Evolutionary conservation across 2,888 invertebrate species (phyloP).

Genomic region (Drosophila falleni): DNA sequence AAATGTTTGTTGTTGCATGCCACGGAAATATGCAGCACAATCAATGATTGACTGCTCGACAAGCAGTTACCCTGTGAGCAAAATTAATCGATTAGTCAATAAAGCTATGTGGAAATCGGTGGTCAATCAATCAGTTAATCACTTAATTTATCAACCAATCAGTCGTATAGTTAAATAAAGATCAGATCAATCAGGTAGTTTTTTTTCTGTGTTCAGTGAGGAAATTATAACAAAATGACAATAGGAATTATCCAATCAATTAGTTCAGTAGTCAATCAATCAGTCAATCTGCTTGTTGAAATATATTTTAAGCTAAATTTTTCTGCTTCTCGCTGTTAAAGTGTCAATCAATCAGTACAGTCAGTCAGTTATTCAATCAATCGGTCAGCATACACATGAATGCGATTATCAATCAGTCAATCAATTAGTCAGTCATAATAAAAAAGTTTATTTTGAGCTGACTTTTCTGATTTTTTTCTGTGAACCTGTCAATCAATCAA

Average conservation of each 20-base stretch:
- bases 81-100: neutral
- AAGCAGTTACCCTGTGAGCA: slow-evolving; percentile 1
- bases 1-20: slow-evolving; percentile 34
- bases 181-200: neutral
- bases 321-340: neutral
- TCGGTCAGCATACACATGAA: neutral
- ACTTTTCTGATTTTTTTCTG: neutral
- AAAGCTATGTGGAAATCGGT: neutral
- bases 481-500: neutral
- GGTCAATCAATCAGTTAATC: neutral
- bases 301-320: neutral
- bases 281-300: no score
- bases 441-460: no score
- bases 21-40: slow-evolving; percentile 3
- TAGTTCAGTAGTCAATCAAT: neutral
- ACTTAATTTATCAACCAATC: neutral
- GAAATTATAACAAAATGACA: no score
- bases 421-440: neutral
- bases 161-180: no score
- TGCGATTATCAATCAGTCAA: neutral
- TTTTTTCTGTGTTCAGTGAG: neutral
- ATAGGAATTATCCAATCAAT: neutral
- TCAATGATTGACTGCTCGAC: neutral
- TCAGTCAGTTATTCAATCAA: neutral
- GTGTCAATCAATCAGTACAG: neutral